Conservation (phyloP, 2,113 vertebrate genomes). For the Phalacrocorax pelagicus region DNA sequence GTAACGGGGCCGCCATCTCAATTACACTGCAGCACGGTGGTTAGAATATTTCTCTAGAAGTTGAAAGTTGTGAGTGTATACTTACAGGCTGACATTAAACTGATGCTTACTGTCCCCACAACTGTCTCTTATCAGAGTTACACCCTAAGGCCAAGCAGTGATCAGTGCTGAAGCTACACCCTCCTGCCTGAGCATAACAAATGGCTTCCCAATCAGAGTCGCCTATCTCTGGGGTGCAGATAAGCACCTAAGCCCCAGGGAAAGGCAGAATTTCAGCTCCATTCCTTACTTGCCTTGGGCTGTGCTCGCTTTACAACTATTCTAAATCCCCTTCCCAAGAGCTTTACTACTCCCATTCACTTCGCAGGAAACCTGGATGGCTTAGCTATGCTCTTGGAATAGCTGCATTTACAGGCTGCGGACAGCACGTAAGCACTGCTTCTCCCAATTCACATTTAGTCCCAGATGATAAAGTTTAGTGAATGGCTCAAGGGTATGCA, state of each 20-base stretch:
- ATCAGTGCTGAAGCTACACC: not conserved
- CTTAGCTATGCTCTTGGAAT: not conserved
- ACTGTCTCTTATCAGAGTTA: not conserved
- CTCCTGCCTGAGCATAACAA: not conserved
- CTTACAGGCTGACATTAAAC: not conserved
- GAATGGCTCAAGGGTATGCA: not conserved
- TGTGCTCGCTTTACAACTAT: not conserved
- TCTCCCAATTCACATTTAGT: not conserved
- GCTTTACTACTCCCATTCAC: not conserved
- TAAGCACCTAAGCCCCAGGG: not conserved
- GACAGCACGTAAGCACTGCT: not conserved
- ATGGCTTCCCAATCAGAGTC: not conserved
- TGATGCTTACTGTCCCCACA: not conserved
- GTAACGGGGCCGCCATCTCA: rapidly evolving
- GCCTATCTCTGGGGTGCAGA: not conserved
- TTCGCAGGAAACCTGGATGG: not conserved
- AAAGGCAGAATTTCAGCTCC: not conserved
- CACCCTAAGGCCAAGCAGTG: not conserved
- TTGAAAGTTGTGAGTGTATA: not conserved
- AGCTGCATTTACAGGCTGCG: not conserved
- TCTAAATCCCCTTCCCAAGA: not conserved
- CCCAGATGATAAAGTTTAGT: not conserved
- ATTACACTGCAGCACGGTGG: not conserved
- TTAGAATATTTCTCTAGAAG: not conserved
- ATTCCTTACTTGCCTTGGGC: not conserved